A percentile compares a stretch with the other conserved stretches of the same genome.
Evolutionary conservation across 1,140 invertebrate species (phyloP).

Genomic region (Steinernema khuongi): DNA sequence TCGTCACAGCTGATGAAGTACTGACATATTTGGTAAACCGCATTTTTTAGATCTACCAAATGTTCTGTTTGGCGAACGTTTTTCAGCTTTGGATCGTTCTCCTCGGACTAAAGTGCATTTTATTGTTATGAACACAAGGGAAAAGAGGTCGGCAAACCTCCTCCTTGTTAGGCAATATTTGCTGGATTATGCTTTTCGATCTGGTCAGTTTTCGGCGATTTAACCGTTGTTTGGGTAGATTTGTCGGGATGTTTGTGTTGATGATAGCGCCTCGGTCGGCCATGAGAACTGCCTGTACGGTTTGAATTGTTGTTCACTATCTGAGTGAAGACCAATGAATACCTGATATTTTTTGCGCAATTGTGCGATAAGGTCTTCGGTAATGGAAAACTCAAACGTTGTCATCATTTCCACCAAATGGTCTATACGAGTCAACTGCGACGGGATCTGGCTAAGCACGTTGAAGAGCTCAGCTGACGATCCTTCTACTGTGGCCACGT

Average conservation of each 20-base stretch:
- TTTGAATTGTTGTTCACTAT: constrained; percentile 82
- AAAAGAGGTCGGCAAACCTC: constrained; percentile 21
- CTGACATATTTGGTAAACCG: constrained; percentile 77
- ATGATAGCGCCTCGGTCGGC: constrained; percentile 78
- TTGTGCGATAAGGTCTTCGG: constrained; percentile 45
- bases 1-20: constrained; percentile 70
- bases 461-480: constrained; percentile 48
- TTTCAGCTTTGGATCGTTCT: constrained; percentile 73
- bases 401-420: constrained; percentile 63
- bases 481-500: constrained; percentile 33
- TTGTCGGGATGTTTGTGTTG: constrained; percentile 78
- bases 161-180: constrained; percentile 46
- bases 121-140: constrained; percentile 18
- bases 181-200: constrained; percentile 83
- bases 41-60: constrained; percentile 87
- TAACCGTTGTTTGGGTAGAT: constrained; percentile 74
- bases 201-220: constrained; percentile 77
- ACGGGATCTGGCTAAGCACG: constrained; percentile 45
- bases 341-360: constrained; percentile 57
- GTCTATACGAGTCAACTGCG: constrained; percentile 40
- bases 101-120: constrained; percentile 33
- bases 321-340: constrained; percentile 67
- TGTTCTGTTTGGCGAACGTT: constrained; percentile 86
- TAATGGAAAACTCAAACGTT: constrained; percentile 57
- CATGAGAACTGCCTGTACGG: constrained; percentile 78